Evolutionary conservation across 2,797 vertebrate genomes (phyloP), one percentile per base, ranked within the genome.

Genomic region (Dermochelys coriacea): DNA sequence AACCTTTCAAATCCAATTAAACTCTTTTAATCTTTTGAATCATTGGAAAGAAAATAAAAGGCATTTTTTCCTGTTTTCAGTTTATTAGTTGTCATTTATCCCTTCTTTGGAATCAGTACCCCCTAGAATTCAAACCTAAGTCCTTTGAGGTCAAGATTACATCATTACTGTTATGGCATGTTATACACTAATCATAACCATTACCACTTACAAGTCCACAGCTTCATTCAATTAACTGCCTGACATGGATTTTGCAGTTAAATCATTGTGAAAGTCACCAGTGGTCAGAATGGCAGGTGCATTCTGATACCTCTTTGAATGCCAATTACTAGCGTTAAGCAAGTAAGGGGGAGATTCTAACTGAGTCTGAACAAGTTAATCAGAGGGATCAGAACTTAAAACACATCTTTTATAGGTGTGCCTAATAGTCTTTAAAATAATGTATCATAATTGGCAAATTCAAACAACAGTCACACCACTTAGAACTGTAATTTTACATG

Each of bases 191-290:
- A 98, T 97, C 97, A 97, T 94, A 97, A 96, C 93, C 94, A 96
- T 97, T 95, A 94, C 94, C 83, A 94, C 93, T 97, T 96, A 97
- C 96, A 97, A 97, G 95, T 95, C 94, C 91, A 96, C 83, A 93
- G 95, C 84, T 97, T 97, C 95, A 92, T 97, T 98, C 96, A 97
- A 97, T 98, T 98, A 98, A 96, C 96, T 96, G 92, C 71, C 91
- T 96, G 96, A 98, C 96, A 96, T 80, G 93, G 93, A 95, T 96
- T 97, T 97, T 97, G 94, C 81, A 96, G 94, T 97, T 97, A 97
- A 98, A 97, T 96, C 95, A 14, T 77, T 87, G 91, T 86, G 95
- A 97, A 98, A 97, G 97, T 98, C 96, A 90, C 87, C 88, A 89
- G 71, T 96, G 96, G 96, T 97, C 95, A 97, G 94, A 96, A 90